Evolutionary conservation across 2,888 invertebrate species (phyloP).

Genomic region (Chymomyza amoena): DNA sequence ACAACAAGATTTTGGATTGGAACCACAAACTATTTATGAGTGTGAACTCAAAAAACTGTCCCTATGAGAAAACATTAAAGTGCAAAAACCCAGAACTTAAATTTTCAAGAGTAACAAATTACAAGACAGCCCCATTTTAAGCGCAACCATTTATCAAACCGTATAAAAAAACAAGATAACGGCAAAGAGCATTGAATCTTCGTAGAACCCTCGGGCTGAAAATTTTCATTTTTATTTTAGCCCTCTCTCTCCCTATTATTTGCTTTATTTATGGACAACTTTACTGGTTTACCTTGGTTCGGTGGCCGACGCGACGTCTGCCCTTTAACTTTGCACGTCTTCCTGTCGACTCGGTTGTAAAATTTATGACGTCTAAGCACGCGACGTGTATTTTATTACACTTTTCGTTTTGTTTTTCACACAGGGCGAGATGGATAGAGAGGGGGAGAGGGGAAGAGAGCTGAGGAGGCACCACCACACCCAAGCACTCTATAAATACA

Average conservation of each 20-base stretch:
- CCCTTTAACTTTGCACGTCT: slow-evolving; percentile 19
- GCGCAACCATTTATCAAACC: too few species aligned
- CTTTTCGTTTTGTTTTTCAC: slow-evolving; percentile 42
- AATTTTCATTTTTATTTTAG: neutral
- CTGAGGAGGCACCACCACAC: slow-evolving; percentile 25
- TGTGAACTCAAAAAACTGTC: too few species aligned
- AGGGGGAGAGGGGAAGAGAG: too few species aligned
- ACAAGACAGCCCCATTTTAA: too few species aligned
- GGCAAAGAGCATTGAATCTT: neutral
- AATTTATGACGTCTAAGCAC: slow-evolving; percentile 65
- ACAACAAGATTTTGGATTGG: too few species aligned
- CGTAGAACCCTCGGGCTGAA: neutral
- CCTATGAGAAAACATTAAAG: too few species aligned
- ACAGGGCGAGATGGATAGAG: too few species aligned
- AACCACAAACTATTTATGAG: too few species aligned
- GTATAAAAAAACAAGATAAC: neutral
- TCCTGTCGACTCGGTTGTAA: slow-evolving; percentile 36
- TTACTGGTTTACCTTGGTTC: slow-evolving; percentile 15
- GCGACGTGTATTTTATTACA: slow-evolving; percentile 61
- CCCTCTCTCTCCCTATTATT: neutral
- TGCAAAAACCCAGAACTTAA: too few species aligned
- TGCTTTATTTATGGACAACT: slow-evolving; percentile 22
- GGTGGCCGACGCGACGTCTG: neutral
- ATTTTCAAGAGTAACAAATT: too few species aligned
- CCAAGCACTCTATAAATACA: slow-evolving; percentile 24